Evolutionary conservation across 2,113 vertebrate species (phyloP).

Genomic region (Benitochromis conjunctus): DNA sequence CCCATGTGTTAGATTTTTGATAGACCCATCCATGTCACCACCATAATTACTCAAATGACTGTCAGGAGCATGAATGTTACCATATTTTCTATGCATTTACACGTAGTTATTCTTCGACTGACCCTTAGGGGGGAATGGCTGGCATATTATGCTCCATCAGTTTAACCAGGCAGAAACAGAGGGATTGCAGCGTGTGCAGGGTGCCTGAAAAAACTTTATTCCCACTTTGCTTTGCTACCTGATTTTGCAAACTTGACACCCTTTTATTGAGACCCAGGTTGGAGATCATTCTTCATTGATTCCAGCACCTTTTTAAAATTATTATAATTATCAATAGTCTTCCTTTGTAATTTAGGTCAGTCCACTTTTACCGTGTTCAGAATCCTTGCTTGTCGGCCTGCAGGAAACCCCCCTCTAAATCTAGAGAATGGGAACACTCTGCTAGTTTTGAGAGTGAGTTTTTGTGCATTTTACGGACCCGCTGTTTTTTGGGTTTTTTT

Average conservation of each 20-base stretch:
- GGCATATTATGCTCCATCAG: not conserved
- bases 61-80: not conserved
- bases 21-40: not conserved
- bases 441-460: slow-evolving; percentile 35
- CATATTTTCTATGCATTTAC: not conserved
- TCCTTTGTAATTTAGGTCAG: slow-evolving; percentile 43
- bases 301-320: not conserved
- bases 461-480: slow-evolving; percentile 41
- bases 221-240: not conserved
- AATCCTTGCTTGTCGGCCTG: slow-evolving; percentile 18
- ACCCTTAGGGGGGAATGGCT: not conserved
- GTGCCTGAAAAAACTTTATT: not conserved
- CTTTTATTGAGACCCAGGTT: not conserved
- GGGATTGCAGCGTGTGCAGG: not conserved
- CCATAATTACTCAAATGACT: not conserved
- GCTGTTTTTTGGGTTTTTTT: not conserved
- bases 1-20: not conserved
- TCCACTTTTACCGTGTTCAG: not conserved
- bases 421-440: slow-evolving; percentile 52
- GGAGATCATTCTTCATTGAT: not conserved
- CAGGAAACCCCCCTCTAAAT: slow-evolving; percentile 45
- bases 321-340: not conserved
- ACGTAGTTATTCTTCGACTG: not conserved
- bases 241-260: not conserved
- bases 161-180: not conserved